Evolutionary conservation across 2,797 vertebrate genomes (phyloP), one percentile per base, ranked within the genome.

Genomic region (Tamandua tetradactyla): DNA sequence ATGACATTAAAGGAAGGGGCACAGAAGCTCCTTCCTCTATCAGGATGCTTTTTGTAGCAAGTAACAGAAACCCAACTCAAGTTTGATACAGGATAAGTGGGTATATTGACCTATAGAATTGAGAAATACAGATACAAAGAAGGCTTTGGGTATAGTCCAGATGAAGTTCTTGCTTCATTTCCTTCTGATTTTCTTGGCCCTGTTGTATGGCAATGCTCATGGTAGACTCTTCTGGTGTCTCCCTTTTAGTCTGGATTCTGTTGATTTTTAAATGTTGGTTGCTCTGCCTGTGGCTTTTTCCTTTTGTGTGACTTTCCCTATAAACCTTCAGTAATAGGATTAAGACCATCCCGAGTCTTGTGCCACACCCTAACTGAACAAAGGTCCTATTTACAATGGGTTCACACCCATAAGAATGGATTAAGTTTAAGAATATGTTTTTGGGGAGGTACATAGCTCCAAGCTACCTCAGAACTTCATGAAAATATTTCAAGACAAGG

Each of bases 401-500:
- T 55, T 55, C 52, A 55, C 18, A 55, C 52, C 52, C 52, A 55
- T 6, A 55, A 3, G 52, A 55, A 18, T 55, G 52, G 52, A 55
- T 55, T 55, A 55, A 55, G 6, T 55, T 55, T 18, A 55, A 55
- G 52, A 55, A 22, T 18, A 55, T 55, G 52, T 18, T 20, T 55
- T 55, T 6, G 17, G 18, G 52, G 52, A 18, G 17, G 52, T 55
- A 55, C 52, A 55, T 20, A 55, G 52, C 52, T 22, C 52, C 52
- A 55, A 55, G 52, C 18, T 18, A 55, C 52, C 18, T 25, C 6
- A 71, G 3, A 42, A 35, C 47, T 13, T 62, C 5, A 37, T 17
- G 64, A 87, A 95, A 89, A n/a, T 66, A 79, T 79, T 74, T 74
- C 61, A 90, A 78, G 66, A 18, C 27, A 42, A 52, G 91, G 42